phyloP scores from a whole-genome alignment of 2,797 vertebrate genomes.

The Melopsittacus undulatus region DNA sequence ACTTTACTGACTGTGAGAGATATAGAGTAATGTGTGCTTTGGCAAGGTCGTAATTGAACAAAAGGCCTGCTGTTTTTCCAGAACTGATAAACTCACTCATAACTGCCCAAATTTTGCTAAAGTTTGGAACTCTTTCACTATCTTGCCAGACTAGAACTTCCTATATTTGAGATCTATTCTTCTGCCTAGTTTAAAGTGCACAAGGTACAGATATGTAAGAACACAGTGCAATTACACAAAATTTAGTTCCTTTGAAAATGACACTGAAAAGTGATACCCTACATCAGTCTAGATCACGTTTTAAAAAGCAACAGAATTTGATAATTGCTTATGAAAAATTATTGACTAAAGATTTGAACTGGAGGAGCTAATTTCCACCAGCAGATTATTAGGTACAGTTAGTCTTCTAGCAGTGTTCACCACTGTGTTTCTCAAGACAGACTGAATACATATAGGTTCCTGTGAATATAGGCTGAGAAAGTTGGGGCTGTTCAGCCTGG shows the following conservation, averaged over 20 bases:
- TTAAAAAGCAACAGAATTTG: not conserved
- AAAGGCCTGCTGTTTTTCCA: not conserved
- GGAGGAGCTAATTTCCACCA: not conserved
- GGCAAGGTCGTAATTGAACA: not conserved
- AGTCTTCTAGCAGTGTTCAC: not conserved
- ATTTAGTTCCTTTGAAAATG: not conserved
- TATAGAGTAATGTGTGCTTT: not conserved
- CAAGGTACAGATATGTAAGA: not conserved
- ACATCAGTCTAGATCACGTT: not conserved
- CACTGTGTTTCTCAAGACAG: not conserved
- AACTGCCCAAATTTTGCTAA: not conserved
- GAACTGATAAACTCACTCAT: not conserved
- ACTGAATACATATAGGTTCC: not conserved
- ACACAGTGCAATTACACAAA: not conserved
- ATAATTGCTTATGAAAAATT: not conserved
- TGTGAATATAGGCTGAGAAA: no score
- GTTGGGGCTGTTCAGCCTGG: no score
- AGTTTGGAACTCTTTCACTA: not conserved
- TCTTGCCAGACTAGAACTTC: not conserved
- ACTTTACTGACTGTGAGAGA: not conserved
- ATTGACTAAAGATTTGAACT: not conserved
- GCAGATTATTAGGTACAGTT: not conserved
- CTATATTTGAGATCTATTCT: not conserved
- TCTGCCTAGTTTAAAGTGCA: not conserved
- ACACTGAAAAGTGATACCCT: not conserved